These are phyloP conservation scores for Phalacrocorax brasilianus DNA, from an alignment of 2,113 vertebrate species.

Conservation along the genomic window DNA sequence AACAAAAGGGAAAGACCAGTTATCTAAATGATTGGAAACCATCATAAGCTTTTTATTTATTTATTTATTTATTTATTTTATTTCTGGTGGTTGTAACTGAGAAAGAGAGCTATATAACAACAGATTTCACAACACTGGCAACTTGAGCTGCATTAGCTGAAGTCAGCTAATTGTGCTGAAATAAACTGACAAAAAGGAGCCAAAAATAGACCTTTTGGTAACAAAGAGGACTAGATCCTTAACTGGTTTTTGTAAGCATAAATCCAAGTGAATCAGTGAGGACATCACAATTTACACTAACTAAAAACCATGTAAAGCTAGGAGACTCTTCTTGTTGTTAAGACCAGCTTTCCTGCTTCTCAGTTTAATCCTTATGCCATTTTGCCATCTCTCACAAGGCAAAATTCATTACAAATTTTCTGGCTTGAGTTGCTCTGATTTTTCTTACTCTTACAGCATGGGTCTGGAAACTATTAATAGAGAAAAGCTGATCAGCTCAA, in stretches of 20 bases:
- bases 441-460: neutral
- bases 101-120: neutral
- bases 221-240: neutral
- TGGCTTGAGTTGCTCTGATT: neutral
- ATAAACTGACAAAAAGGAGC: neutral
- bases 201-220: neutral
- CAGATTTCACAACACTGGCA: neutral
- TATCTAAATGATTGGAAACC: neutral
- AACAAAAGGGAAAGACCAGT: neutral
- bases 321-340: neutral
- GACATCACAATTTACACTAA: neutral
- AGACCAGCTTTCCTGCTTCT: neutral
- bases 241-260: neutral
- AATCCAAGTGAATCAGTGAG: neutral
- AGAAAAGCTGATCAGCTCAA: constrained; percentile 22
- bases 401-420: neutral
- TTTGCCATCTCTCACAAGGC: neutral
- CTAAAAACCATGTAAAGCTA: neutral
- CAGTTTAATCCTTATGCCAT: neutral
- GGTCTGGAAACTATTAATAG: constrained; percentile 34
- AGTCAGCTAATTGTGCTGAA: neutral
- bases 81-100: neutral
- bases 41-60: neutral
- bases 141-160: neutral
- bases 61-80: neutral